Percentiles rank a stretch among this genome's conserved stretches.
These are phyloP conservation scores for Rhinatrema bivittatum DNA, from an alignment of 2,797 vertebrate species.

Conservation along the genomic window DNA sequence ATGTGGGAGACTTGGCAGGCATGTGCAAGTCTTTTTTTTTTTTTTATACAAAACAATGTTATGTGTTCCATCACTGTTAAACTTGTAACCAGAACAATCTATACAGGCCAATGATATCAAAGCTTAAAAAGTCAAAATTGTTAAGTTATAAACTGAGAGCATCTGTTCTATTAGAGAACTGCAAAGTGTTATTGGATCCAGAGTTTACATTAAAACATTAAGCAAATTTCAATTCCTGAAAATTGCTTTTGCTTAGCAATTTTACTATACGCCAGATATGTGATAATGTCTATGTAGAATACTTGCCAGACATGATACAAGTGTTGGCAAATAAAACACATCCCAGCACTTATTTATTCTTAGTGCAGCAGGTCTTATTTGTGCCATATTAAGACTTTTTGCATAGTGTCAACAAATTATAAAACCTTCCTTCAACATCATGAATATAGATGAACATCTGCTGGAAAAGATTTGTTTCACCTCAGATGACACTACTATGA, in stretches of 20 bases:
- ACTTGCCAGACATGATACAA: conserved; percentile 35
- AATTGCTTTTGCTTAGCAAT: conserved; percentile 22
- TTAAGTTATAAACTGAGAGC: conserved; percentile 22
- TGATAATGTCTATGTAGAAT: conserved; percentile 11
- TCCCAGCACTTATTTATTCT: conserved; percentile 34
- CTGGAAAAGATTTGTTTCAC: too few species aligned
- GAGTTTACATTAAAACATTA: too few species aligned
- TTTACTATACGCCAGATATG: conserved; percentile 30
- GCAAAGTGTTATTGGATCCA: too few species aligned
- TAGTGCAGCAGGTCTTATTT: too few species aligned
- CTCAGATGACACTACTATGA: too few species aligned
- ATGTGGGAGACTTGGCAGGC: conserved; percentile 6
- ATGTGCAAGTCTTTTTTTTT: conserved; percentile 6
- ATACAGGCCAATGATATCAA: too few species aligned
- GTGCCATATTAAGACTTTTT: too few species aligned
- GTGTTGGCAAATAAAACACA: conserved; percentile 15
- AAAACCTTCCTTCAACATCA: too few species aligned
- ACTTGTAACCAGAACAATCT: conserved; percentile 3
- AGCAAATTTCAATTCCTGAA: conserved; percentile 9
- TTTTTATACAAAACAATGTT: conserved; percentile 12
- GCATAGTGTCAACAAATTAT: too few species aligned
- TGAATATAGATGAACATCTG: too few species aligned
- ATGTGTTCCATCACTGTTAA: conserved; percentile 8
- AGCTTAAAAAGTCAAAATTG: conserved; percentile 17
- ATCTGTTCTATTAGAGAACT: conserved; percentile 1